phyloP scores from a whole-genome alignment of 2,113 vertebrate species.

The Neoarius graeffei region DNA sequence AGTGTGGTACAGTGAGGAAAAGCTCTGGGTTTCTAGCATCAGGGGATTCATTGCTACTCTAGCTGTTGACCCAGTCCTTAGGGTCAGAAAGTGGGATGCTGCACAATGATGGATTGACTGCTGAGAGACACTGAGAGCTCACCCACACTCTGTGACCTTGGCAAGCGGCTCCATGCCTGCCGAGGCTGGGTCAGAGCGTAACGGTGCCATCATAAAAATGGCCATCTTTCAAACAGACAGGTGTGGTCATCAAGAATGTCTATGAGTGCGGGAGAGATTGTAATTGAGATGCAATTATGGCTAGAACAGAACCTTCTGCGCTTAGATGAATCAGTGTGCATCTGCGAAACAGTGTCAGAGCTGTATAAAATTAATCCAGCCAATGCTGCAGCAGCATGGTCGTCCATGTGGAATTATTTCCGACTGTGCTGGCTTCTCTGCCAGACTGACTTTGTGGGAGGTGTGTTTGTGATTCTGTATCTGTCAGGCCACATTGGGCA shows the following conservation, averaged over 20 bases:
- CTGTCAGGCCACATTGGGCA: conserved; percentile 31
- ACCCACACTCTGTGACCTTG: conserved; percentile 38
- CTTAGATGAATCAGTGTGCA: conserved; percentile 27
- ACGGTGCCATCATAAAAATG: conserved; percentile 30
- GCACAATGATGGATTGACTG: conserved; percentile 35
- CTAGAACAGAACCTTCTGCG: conserved; percentile 18
- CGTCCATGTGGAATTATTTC: conserved; percentile 13
- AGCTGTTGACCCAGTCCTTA: conserved; percentile 38
- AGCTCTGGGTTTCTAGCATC: conserved; percentile 26
- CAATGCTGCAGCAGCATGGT: neutral
- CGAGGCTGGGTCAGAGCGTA: conserved; percentile 23
- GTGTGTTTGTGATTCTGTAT: conserved; percentile 31
- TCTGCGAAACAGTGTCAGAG: conserved; percentile 13
- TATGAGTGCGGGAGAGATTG: conserved; percentile 28
- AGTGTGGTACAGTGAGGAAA: conserved; percentile 16
- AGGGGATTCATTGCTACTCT: conserved; percentile 34
- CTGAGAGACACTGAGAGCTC: conserved; percentile 14
- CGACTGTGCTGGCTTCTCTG: conserved; percentile 4
- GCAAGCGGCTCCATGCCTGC: conserved; percentile 20
- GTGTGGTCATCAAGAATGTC: conserved; percentile 25
- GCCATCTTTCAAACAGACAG: conserved; percentile 44
- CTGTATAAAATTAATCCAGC: conserved; percentile 36
- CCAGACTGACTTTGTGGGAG: conserved; percentile 15
- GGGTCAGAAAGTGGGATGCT: conserved; percentile 34
- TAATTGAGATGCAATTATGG: conserved; percentile 45